Base-by-base conservation (phyloP, 2,888 invertebrate genomes). In the Leucophenga maculata region DNA sequence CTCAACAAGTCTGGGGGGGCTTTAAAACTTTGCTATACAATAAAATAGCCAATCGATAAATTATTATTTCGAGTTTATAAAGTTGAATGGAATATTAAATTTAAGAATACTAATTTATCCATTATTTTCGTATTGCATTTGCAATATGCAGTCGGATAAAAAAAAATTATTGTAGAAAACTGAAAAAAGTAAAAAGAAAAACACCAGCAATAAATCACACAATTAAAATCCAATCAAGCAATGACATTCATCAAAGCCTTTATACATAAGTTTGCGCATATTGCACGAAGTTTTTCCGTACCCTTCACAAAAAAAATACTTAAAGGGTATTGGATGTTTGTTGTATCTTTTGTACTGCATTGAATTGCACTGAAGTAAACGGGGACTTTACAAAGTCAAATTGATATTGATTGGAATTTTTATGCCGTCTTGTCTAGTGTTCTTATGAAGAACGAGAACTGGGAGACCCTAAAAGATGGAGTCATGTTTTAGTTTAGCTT, bases 201-300 rank as follows among this genome's bases (percentile, higher is more conserved):
- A 59, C 60, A 74, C 55, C 69, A 69, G 54, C 78, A 72, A 81
- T 81, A 81, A 81, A 81, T 81, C 80, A 81, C 77, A 81, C 80
- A 81, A 81, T 81, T 81, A 81, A 81, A 81, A 81, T 80, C 80
- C 82, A 81, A 81, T 81, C 80, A 81, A 80, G 82, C 79, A 78
- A 79, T 81, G 82, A 81, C 80, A 81, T 48, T 64, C 26, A 48
- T 64, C 78, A 82, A 60, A 39, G 18, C 39, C 16, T 44, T 59
- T 48, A 39, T 39, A 39, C 8, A 8, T 39, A 39, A 39, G 39
- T 39, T 39, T 11, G 39, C 32, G 46, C 44, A 64, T 64, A 64
- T 46, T 64, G 48, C 20, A 64, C 48, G 62, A 48, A 32, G 62
- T 57, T 13, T 46, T n/a, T 46, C 4, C 4, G 4, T 26, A 26